A percentile compares a stretch with the other conserved stretches of the same genome.
Conservation (phyloP, 2,888 invertebrate genomes). For the Dynastes grantii region DNA sequence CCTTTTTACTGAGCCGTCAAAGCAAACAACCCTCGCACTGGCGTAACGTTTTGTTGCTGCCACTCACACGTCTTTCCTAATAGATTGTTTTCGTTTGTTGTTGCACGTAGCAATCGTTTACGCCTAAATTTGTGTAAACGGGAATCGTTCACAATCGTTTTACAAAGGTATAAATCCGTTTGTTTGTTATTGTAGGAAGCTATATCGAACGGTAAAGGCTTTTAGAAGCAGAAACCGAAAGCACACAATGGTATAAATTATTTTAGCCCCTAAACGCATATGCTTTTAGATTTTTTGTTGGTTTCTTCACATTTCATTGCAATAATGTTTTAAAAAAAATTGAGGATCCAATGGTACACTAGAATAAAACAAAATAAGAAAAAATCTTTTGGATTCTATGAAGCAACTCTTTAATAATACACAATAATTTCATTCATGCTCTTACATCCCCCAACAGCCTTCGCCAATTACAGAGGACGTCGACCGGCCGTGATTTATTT, state of each 20-base stretch:
- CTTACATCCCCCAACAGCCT: too few species aligned
- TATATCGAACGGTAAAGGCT: not conserved
- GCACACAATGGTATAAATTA: not conserved
- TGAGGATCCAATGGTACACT: too few species aligned
- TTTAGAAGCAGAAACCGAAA: not conserved
- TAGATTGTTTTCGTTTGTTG: constrained; percentile 1
- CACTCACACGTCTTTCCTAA: not conserved
- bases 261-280: too few species aligned
- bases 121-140: constrained; percentile 19
- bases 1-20: not conserved
- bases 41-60: not conserved
- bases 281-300: too few species aligned
- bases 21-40: not conserved
- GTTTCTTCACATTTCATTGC: too few species aligned
- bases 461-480: too few species aligned
- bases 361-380: too few species aligned
- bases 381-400: too few species aligned
- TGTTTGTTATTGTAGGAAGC: constrained; percentile 1
- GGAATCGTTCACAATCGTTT: not conserved
- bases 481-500: too few species aligned
- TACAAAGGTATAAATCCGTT: constrained; percentile 10
- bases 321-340: too few species aligned
- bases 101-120: not conserved
- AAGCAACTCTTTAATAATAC: too few species aligned
- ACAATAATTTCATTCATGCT: too few species aligned